Base-by-base conservation (phyloP, 2,113 vertebrate genomes). In the Entomyzon cyanotis region DNA sequence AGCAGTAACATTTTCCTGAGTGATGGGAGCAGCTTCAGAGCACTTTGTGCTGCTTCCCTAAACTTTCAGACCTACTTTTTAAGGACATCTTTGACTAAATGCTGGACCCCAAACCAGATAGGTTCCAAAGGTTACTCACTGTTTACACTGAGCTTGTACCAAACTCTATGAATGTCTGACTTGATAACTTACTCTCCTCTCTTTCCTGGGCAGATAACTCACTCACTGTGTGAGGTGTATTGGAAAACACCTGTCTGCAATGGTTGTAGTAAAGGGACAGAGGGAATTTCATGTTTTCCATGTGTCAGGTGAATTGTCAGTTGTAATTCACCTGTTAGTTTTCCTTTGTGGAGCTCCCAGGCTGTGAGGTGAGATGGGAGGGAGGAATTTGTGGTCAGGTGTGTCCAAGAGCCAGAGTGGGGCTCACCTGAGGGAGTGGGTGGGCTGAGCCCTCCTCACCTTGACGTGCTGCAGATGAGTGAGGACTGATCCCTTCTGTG, bases 91-190 rank as follows among this genome's bases (percentile, higher is more conserved):
- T 33, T 81, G 68, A 5, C 37, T 60, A 3, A 75, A 22, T 9
- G 42, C 74, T 87, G 20, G 53, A 60, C 58, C 92, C 92, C 87
- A 65, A 87, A 87, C 30, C 69, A 50, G 25, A 47, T 0, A 12
- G 59, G 60, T 85, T 88, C 78, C 87, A 80, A 87, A 91, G 93
- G 93, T 95, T 88, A 35, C 53, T 69, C 11, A 4, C 24, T 87
- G 67, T 86, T 91, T 93, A 59, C 13, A 2, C 67, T 89, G 60
- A 31, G 50, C 65, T 68, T 41, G 69, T 30, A 11, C 53, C 10
- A 30, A 64, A 30, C 89, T 86, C 46, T 79, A 49, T 94, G 90
- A 50, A 52, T 84, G 87, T 81, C 60, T 77, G 75, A 7, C 78
- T 63, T 65, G 65, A 6, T 87, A 59, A 70, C 80, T 87, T 7